These are phyloP conservation scores for Tineola bisselliella DNA, from an alignment of 2,888 invertebrate genomes.

Conservation along the genomic window DNA sequence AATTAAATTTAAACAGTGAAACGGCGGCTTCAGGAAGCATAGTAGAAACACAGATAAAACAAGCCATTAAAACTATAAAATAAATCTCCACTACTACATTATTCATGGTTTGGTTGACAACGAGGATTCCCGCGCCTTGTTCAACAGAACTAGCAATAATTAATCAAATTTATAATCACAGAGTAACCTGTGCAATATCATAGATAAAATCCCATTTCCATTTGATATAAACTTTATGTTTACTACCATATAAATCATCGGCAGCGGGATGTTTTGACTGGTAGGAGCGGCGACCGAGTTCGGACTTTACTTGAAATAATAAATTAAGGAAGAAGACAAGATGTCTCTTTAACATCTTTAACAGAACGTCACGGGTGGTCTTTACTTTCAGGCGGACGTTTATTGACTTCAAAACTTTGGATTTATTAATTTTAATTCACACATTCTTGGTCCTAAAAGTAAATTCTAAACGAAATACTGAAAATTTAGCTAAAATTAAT, in stretches of 20 bases:
- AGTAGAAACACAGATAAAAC: background rate
- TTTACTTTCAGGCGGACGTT: conserved; percentile 8
- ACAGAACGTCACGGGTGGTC: conserved; percentile 49
- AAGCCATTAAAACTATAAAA: conserved; percentile 3
- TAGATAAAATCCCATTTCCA: conserved; percentile 60
- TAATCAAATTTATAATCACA: conserved; percentile 19
- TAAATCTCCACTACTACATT: background rate
- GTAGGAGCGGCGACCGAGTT: conserved; percentile 28
- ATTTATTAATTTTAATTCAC: no score
- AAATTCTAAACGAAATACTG: no score
- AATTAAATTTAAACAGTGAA: background rate
- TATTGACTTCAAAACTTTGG: background rate
- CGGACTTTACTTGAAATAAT: conserved; percentile 52
- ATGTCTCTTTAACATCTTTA: conserved; percentile 43
- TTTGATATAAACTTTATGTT: conserved; percentile 57
- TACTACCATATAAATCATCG: conserved; percentile 61
- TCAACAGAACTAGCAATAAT: conserved; percentile 7
- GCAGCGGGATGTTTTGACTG: conserved; percentile 62
- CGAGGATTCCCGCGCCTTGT: conserved; percentile 1
- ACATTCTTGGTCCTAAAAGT: no score
- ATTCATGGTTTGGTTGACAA: background rate
- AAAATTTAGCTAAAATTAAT: no score
- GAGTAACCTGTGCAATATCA: conserved; percentile 47
- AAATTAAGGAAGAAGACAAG: conserved; percentile 50
- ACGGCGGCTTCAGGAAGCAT: background rate